Evolutionary conservation across 2,113 vertebrate species (phyloP), one percentile per base, ranked within the genome.

Genomic region (Scolopax mira): DNA sequence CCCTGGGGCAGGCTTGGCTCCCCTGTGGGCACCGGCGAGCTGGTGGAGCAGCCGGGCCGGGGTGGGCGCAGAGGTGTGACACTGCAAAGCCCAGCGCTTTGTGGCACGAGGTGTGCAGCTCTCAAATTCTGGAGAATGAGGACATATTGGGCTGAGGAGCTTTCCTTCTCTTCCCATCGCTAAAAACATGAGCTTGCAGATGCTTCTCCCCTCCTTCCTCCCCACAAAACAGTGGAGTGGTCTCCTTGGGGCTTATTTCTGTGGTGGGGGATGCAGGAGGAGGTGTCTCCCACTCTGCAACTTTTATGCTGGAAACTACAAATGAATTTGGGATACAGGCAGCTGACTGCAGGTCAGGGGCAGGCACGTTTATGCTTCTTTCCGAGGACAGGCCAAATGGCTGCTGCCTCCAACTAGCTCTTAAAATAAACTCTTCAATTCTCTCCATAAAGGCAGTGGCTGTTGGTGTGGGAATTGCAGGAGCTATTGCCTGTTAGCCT

Each of bases 221-320:
- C 6, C 2, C 23, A 16, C 0, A 1, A 48, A 93, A 55, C 10
- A 57, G 31, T 7, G 1, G 19, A 42, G 15, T 0, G 0, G 6
- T 69, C n/a, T 67, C 57, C 31, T 64, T 35, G 18, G 11, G 24
- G 48, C 12, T 72, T 72, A 21, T 77, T 83, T 62, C 48, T 33
- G 18, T 10, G 1, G 1, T 0, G 1, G 24, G 11, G 11, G 8
- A 54, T 31, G 23, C 10, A 71, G 57, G 16, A 74, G 19, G 16
- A 33, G 14, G 11, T 58, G n/a, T 60, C 12, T 89, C 52, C 24
- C 28, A 58, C 37, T 13, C 67, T 41, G n/a, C 37, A 75, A 18
- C 39, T 69, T 54, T 35, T 41, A 7, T 1, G 3, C 27, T 80
- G 73, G 42, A 17, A 66, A 58, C 25, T 28, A 55, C 60, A 84